phyloP scores from a whole-genome alignment of 2,797 vertebrate genomes.

The Saxicola maurus region DNA sequence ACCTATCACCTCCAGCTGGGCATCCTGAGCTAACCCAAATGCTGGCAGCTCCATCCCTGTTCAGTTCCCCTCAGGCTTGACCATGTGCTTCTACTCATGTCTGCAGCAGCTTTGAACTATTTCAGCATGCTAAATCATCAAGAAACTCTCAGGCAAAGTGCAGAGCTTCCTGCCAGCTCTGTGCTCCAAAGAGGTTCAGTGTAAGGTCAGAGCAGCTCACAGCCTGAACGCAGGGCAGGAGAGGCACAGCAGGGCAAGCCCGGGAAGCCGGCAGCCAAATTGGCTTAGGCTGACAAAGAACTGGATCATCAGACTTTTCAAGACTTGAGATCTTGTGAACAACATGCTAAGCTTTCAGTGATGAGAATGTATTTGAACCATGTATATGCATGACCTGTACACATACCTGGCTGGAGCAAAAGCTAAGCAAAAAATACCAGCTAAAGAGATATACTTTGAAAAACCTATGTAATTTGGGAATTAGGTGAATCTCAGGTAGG shows the following conservation, averaged over 20 bases:
- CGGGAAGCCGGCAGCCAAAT: neutral
- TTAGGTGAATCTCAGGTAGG: neutral
- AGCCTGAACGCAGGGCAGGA: neutral
- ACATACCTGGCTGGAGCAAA: neutral
- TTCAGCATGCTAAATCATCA: constrained; percentile 11
- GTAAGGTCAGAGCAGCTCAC: constrained; percentile 38
- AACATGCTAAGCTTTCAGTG: neutral
- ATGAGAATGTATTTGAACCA: neutral
- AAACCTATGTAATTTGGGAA: neutral
- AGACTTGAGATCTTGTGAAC: neutral
- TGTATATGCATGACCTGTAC: neutral
- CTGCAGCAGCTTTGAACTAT: constrained; percentile 29
- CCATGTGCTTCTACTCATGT: constrained; percentile 16
- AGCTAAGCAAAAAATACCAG: neutral
- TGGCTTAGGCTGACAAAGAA: neutral
- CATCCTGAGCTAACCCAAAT: neutral
- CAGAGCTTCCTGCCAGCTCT: constrained; percentile 25
- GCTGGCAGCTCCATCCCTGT: neutral
- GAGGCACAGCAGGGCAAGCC: constrained; percentile 12
- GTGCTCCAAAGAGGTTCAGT: constrained; percentile 21
- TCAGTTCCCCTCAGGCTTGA: neutral
- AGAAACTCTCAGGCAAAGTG: neutral
- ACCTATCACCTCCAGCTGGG: neutral
- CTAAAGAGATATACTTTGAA: neutral
- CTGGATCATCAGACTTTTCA: constrained; percentile 7